Evolutionary conservation across 2,797 vertebrate species (phyloP).

Genomic region (Urophycis tenuis): DNA sequence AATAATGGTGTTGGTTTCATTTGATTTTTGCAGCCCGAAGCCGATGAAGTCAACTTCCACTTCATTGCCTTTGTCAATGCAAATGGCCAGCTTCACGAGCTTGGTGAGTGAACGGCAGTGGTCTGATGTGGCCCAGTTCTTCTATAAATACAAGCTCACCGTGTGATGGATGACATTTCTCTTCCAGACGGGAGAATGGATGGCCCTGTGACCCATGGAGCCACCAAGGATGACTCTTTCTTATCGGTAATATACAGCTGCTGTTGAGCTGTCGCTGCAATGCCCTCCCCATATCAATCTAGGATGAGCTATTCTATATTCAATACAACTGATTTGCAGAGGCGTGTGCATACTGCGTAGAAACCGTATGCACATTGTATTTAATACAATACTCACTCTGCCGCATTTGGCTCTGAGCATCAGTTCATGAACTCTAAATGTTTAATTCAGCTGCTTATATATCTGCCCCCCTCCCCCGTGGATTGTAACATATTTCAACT

Average conservation of each 20-base stretch:
- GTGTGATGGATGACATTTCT: neutral
- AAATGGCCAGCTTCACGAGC: slow-evolving; percentile 85
- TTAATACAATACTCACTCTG: neutral
- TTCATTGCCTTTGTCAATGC: slow-evolving; percentile 88
- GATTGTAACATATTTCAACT: neutral
- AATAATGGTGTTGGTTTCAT: neutral
- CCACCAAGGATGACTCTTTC: slow-evolving; percentile 76
- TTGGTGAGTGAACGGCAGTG: slow-evolving; percentile 71
- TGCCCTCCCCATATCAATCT: neutral
- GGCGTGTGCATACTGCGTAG: neutral
- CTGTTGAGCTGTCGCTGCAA: neutral
- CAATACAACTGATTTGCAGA: neutral
- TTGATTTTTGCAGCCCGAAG: slow-evolving; percentile 71
- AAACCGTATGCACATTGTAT: neutral
- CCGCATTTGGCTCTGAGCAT: neutral
- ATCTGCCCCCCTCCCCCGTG: neutral
- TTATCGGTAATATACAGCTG: slow-evolving; percentile 68
- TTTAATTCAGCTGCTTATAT: neutral
- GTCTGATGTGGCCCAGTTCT: neutral
- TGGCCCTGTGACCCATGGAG: slow-evolving; percentile 83
- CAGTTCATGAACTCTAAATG: neutral
- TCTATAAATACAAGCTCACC: neutral
- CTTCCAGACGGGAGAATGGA: slow-evolving; percentile 85
- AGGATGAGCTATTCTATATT: neutral
- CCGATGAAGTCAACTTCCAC: slow-evolving; percentile 89